Conservation (phyloP, 2,888 invertebrate genomes). For the Cremastinae sp. region DNA sequence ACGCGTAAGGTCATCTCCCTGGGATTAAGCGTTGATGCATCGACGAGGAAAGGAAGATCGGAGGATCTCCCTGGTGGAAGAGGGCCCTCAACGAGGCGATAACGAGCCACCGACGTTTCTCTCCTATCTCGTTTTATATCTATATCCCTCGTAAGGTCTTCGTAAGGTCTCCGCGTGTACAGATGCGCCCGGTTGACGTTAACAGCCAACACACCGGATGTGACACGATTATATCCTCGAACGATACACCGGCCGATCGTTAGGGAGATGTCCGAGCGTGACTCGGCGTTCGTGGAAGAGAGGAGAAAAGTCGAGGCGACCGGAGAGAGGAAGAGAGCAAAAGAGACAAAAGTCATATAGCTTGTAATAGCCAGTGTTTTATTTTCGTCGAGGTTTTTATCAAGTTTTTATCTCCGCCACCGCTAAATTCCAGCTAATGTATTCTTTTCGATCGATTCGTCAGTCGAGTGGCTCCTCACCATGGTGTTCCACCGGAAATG, state of each 20-base stretch:
- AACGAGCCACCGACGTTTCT: slow-evolving; percentile 57
- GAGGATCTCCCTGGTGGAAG: too few species aligned
- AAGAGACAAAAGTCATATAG: slow-evolving; percentile 10
- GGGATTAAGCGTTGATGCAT: slow-evolving; percentile 71
- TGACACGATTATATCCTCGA: slow-evolving; percentile 74
- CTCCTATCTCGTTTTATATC: slow-evolving; percentile 14
- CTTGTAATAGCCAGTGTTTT: slow-evolving; percentile 56
- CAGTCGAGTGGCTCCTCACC: not conserved
- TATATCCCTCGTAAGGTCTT: slow-evolving; percentile 3
- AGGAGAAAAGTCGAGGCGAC: slow-evolving; percentile 37
- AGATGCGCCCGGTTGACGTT: slow-evolving; percentile 47
- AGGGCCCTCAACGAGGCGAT: slow-evolving; percentile 56
- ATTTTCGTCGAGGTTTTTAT: slow-evolving; percentile 31
- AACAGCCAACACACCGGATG: slow-evolving; percentile 71
- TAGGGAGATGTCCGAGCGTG: slow-evolving; percentile 70
- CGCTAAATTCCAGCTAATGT: slow-evolving; percentile 8
- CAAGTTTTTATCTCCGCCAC: slow-evolving; percentile 30
- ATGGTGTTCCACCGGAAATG: slow-evolving; percentile 37
- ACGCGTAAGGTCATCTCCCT: slow-evolving; percentile 42
- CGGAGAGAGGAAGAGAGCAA: slow-evolving; percentile 24
- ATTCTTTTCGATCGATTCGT: slow-evolving; percentile 36
- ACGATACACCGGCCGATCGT: slow-evolving; percentile 74
- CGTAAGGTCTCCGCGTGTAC: not conserved
- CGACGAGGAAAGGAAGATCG: slow-evolving; percentile 22
- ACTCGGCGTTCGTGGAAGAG: slow-evolving; percentile 69